Percentiles rank a stretch among this genome's conserved stretches.
Conservation (phyloP, 2,797 vertebrate genomes). For the Menidia menidia region DNA sequence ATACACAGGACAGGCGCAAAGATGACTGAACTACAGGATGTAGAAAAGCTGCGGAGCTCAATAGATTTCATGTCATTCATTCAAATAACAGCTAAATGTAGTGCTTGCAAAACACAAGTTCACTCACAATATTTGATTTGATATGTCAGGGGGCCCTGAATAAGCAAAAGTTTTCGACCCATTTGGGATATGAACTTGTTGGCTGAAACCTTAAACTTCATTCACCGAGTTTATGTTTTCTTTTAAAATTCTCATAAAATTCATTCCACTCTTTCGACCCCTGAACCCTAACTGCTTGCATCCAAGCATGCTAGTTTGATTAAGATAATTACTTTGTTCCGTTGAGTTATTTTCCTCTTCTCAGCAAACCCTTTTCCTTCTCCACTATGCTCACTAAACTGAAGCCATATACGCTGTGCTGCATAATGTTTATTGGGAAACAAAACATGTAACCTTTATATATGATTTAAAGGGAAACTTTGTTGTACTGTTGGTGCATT, state of each 20-base stretch:
- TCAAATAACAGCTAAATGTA: neutral
- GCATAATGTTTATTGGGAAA: neutral
- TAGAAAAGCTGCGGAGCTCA: neutral
- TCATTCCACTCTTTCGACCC: too few relatives aligned
- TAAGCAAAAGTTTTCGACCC: neutral
- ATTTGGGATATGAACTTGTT: neutral
- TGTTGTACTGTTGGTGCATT: neutral
- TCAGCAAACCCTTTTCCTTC: too few relatives aligned
- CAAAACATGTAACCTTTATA: too few relatives aligned
- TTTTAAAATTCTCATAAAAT: neutral
- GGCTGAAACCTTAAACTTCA: neutral
- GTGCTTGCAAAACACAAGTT: neutral
- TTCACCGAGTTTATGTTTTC: neutral
- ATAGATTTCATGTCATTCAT: neutral
- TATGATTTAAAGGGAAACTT: neutral
- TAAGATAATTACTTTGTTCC: too few relatives aligned
- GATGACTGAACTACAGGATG: neutral
- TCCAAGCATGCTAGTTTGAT: too few relatives aligned
- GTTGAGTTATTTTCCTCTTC: too few relatives aligned
- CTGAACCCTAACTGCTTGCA: too few relatives aligned
- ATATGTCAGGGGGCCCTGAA: neutral
- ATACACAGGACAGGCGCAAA: too few relatives aligned
- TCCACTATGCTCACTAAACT: too few relatives aligned
- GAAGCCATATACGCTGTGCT: neutral
- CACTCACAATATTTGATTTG: neutral